Conservation (phyloP, 1,140 invertebrate genomes). For the Grapholita molesta region DNA sequence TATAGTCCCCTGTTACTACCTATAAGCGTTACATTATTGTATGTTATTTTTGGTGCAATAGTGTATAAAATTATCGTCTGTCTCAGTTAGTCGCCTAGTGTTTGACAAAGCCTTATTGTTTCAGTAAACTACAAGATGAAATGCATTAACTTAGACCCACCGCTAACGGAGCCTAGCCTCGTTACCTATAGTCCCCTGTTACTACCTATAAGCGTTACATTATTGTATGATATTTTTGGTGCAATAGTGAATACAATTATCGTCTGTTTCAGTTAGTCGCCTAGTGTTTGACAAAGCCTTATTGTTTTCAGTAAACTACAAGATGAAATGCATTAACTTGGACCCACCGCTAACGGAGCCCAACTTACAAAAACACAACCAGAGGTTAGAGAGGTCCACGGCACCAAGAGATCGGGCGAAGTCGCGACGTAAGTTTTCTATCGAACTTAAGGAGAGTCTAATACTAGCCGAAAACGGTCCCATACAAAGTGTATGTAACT, state of each 20-base stretch:
- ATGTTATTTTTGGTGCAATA: no score
- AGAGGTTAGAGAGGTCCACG: slow-evolving; percentile 64
- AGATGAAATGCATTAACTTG: slow-evolving; percentile 66
- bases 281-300: neutral
- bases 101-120: neutral
- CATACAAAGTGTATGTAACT: no score
- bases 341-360: slow-evolving; percentile 78
- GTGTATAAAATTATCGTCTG: no score
- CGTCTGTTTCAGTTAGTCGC: no score
- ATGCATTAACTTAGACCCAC: slow-evolving; percentile 74
- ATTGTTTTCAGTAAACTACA: slow-evolving; percentile 61
- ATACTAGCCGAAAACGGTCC: no score
- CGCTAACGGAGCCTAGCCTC: slow-evolving; percentile 75
- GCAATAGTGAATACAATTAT: no score
- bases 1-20: no score
- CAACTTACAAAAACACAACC: slow-evolving; percentile 76
- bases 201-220: no score
- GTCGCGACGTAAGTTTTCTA: slow-evolving; percentile 53
- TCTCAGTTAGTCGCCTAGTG: no score
- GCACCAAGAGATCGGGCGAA: slow-evolving; percentile 61
- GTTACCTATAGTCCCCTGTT: no score
- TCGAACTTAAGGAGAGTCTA: neutral
- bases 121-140: slow-evolving; percentile 70
- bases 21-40: no score
- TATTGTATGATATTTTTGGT: no score